Evolutionary conservation across 2,113 vertebrate genomes (phyloP), one percentile per base, ranked within the genome.

Genomic region (Hypanus sabinus): DNA sequence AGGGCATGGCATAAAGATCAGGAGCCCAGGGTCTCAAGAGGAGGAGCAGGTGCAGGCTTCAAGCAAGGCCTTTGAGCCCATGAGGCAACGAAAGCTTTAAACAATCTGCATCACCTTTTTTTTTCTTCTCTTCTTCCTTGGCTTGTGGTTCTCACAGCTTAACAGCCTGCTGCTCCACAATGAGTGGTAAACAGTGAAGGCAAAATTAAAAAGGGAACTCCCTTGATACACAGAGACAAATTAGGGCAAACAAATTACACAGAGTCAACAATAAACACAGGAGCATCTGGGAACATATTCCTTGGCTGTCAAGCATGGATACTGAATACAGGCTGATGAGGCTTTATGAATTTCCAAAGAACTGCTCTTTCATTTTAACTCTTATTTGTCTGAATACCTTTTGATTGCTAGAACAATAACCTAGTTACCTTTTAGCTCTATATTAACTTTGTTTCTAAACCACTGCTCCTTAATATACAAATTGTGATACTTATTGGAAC

Each of bases 201-300:
- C 97, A 97, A 99, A 99, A 99, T 99, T 99, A 99, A 99, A 99
- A 99, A 98, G 97, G 97, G 97, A 99, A 98, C 98, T 99, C 98
- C 98, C 98, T 97, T 96, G 98, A 96, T 96, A 98, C 98, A 95
- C 97, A 97, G 98, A 98, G 98, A 98, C 98, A 99, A 99, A 99
- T 99, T 98, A 98, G 98, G 98, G 98, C 98, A 99, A 99, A 99
- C 98, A 99, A 99, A 99, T 99, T 99, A 99, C 98, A 98, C 97
- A 97, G 98, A 99, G 98, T 99, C 98, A 99, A 99, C 98, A 99
- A 98, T 98, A 99, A 98, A 98, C 98, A 98, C 98, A 97, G 97
- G 97, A 98, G 98, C 98, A 99, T 99, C 98, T 99, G 98, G 98
- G 98, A 98, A 98, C 97, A 96, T 97, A 97, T 98, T 98, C 98